A percentile compares a stretch with the other conserved stretches of the same genome.
Evolutionary conservation across 2,888 invertebrate species (phyloP).

Genomic region (Drepanosiphum platanoidis): DNA sequence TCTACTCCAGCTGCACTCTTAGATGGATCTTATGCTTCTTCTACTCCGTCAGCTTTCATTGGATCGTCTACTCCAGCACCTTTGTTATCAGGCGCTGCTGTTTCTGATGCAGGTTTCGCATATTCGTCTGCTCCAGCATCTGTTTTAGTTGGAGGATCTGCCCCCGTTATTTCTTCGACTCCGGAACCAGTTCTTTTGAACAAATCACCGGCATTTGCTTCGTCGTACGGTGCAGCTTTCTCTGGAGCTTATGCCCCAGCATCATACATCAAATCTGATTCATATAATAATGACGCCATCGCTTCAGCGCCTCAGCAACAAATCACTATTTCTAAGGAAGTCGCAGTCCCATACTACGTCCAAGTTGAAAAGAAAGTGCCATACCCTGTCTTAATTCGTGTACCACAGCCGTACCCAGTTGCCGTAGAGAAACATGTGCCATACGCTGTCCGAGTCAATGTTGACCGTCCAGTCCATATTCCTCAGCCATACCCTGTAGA

Average conservation of each 20-base stretch:
- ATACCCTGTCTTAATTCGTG: slow-evolving; percentile 74
- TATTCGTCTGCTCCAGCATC: slow-evolving; percentile 33
- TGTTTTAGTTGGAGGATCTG: not conserved
- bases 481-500: slow-evolving; percentile 65
- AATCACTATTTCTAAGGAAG: slow-evolving; percentile 77
- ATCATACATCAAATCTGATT: slow-evolving; percentile 65
- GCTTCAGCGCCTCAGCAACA: slow-evolving; percentile 70
- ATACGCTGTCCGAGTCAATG: slow-evolving; percentile 76
- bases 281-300: slow-evolving; percentile 68
- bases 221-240: slow-evolving; percentile 20
- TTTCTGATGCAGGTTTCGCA: slow-evolving; percentile 61
- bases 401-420: slow-evolving; percentile 71
- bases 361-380: slow-evolving; percentile 71
- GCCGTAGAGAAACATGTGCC: slow-evolving; percentile 71
- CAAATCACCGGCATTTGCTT: slow-evolving; percentile 50
- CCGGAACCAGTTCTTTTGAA: slow-evolving; percentile 40
- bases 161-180: slow-evolving; percentile 46
- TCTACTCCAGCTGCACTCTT: not conserved
- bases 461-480: slow-evolving; percentile 67
- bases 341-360: slow-evolving; percentile 80
- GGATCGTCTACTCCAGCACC: slow-evolving; percentile 38
- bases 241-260: slow-evolving; percentile 58
- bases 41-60: not conserved
- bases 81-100: slow-evolving; percentile 6
- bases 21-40: slow-evolving; percentile 26